Conservation (phyloP, 2,888 invertebrate genomes). For the Nebria salina region DNA sequence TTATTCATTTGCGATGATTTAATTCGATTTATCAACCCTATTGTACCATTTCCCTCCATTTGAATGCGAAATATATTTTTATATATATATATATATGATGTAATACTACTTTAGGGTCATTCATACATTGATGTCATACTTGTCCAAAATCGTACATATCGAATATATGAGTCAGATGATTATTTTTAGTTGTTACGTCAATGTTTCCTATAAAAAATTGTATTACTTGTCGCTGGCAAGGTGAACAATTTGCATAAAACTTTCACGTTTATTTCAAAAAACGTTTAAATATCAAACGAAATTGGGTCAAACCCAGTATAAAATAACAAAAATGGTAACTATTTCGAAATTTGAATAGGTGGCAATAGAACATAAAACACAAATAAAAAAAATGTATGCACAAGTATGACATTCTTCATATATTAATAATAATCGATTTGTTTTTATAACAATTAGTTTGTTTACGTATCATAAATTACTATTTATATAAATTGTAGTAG, state of each 20-base stretch:
- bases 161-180: not conserved
- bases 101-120: too few relatives aligned
- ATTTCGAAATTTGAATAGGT: not conserved
- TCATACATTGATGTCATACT: not conserved
- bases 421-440: too few relatives aligned
- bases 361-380: not conserved
- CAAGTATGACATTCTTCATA: too few relatives aligned
- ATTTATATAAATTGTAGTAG: conserved; percentile 30
- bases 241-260: not conserved
- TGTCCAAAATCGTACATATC: not conserved
- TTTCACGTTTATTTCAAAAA: not conserved
- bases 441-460: too few relatives aligned
- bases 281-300: too few relatives aligned
- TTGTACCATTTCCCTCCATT: not conserved
- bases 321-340: not conserved
- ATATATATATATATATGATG: too few relatives aligned
- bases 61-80: too few relatives aligned
- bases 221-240: not conserved
- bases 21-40: too few relatives aligned
- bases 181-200: not conserved
- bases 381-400: not conserved
- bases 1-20: too few relatives aligned
- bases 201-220: too few relatives aligned
- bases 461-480: conserved; percentile 33
- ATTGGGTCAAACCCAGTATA: too few relatives aligned